Conservation (phyloP, 2,888 invertebrate genomes). For the Trichacis sp. region DNA sequence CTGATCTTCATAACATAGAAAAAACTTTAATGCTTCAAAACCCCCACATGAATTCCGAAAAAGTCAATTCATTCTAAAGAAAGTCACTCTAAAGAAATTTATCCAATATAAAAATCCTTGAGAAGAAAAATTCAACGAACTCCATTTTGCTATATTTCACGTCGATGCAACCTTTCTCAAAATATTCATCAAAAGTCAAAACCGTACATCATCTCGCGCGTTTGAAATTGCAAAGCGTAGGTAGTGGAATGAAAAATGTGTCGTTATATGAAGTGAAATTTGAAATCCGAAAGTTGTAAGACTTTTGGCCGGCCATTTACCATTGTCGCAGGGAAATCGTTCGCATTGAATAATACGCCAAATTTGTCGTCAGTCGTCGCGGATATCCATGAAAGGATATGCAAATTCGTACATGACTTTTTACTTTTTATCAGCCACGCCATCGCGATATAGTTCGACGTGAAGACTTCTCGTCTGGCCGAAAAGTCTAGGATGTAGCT, state of each 20-base stretch:
- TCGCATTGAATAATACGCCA: constrained; percentile 35
- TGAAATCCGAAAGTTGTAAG: constrained; percentile 31
- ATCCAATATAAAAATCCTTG: no score
- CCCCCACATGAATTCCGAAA: no score
- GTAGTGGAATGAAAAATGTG: constrained; percentile 24
- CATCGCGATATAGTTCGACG: constrained; percentile 18
- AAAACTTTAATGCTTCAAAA: no score
- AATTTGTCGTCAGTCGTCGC: constrained; percentile 36
- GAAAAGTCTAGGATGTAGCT: constrained; percentile 3
- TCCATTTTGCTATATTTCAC: not conserved
- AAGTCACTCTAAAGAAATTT: no score
- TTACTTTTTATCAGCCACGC: constrained; percentile 20
- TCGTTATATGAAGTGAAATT: constrained; percentile 31
- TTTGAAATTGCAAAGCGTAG: not conserved
- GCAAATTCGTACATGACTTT: constrained; percentile 34
- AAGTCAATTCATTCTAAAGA: no score
- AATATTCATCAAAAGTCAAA: not conserved
- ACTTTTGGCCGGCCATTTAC: constrained; percentile 27
- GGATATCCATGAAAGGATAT: constrained; percentile 26
- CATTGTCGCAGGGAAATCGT: constrained; percentile 31
- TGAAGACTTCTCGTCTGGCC: constrained; percentile 11
- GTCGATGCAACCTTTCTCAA: not conserved
- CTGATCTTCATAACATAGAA: no score
- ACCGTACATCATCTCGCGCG: not conserved
- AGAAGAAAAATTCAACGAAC: not conserved